Evolutionary conservation across 2,797 vertebrate species (phyloP).

Genomic region (Lerista edwardsae): DNA sequence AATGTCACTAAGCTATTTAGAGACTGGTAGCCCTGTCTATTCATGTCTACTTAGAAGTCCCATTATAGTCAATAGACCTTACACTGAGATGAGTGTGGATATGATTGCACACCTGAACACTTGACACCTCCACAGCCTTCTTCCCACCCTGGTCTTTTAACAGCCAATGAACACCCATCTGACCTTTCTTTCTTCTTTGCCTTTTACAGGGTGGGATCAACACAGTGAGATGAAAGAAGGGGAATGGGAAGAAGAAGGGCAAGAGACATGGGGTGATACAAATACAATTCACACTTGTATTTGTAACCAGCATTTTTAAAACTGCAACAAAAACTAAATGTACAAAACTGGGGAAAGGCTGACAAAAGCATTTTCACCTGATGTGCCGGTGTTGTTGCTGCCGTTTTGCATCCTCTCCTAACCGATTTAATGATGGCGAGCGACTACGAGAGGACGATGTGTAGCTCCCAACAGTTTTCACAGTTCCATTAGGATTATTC

Average conservation of each 20-base stretch:
- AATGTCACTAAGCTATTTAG: not conserved
- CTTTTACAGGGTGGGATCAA: not conserved
- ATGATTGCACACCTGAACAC: too few species aligned
- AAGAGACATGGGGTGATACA: too few species aligned
- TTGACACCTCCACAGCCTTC: too few species aligned
- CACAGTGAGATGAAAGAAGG: not conserved
- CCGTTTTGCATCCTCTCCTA: conserved; percentile 86
- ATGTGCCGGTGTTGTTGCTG: conserved; percentile 78
- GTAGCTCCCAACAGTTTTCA: conserved; percentile 88
- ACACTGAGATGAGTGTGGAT: too few species aligned
- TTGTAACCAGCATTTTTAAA: not conserved
- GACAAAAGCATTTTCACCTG: conserved; percentile 71
- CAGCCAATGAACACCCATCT: not conserved
- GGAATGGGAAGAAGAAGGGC: too few species aligned
- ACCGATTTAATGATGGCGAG: conserved; percentile 91
- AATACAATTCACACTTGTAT: not conserved
- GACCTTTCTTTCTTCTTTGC: not conserved
- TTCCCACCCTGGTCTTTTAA: not conserved
- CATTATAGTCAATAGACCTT: too few species aligned
- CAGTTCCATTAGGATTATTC: conserved; percentile 88
- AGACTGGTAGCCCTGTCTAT: too few species aligned
- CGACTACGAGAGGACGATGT: conserved; percentile 84
- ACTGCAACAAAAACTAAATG: too few species aligned
- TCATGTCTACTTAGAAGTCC: too few species aligned
- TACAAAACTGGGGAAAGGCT: not conserved